phyloP scores from a whole-genome alignment of 2,888 invertebrate species.

The Melieria picta region DNA sequence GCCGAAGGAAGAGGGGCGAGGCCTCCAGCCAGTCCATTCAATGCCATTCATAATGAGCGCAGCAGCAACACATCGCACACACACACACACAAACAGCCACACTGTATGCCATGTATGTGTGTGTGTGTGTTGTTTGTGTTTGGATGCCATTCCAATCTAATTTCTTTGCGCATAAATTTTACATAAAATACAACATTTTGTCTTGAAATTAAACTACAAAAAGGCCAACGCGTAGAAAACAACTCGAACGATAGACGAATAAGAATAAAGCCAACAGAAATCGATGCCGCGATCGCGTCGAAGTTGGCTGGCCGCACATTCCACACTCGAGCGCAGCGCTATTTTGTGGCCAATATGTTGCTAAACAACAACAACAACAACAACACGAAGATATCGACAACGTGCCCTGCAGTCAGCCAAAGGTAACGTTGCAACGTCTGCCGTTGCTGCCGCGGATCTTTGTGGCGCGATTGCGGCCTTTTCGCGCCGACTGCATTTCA shows the following conservation, averaged over 20 bases:
- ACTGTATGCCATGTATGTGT: not conserved
- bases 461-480: not conserved
- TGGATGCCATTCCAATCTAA: constrained; percentile 11
- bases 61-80: not conserved
- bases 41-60: not conserved
- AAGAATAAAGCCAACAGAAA: constrained; percentile 15
- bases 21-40: no score
- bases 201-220: constrained; percentile 30
- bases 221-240: not conserved
- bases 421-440: not conserved
- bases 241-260: constrained; percentile 17
- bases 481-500: constrained; percentile 12
- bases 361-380: constrained; percentile 10
- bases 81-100: not conserved
- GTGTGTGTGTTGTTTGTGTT: not conserved
- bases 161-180: constrained; percentile 26
- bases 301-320: no score
- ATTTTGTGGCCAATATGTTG: not conserved
- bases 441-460: not conserved
- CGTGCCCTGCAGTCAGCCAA: no score
- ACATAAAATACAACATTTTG: constrained; percentile 20
- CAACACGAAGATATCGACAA: constrained; percentile 1
- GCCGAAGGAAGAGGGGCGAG: no score
- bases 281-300: not conserved
- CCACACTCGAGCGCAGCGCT: no score